Evolutionary conservation across 1,140 invertebrate species (phyloP).

Genomic region (Psix sp.): DNA sequence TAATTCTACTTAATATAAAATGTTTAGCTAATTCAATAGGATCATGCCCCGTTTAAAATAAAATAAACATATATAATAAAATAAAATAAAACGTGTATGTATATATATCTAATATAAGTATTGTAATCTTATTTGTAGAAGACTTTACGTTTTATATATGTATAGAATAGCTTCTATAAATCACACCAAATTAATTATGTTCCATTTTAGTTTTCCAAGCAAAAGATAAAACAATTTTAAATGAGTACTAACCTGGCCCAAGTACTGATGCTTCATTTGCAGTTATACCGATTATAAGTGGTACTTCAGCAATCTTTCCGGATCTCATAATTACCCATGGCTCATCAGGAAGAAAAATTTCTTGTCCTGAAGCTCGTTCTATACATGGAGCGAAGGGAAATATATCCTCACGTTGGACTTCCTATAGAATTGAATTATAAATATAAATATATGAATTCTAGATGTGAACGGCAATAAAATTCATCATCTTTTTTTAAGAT

Average conservation of each 20-base stretch:
- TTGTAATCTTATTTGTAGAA: too few species aligned
- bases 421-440: conserved; percentile 1
- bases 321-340: conserved; percentile 76
- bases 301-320: conserved; percentile 78
- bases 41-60: too few species aligned
- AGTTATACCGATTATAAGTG: conserved; percentile 81
- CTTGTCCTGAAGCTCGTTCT: conserved; percentile 78
- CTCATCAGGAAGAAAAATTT: conserved; percentile 80
- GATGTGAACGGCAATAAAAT: not conserved
- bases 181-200: too few species aligned
- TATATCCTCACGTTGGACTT: conserved; percentile 30
- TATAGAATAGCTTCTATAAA: too few species aligned
- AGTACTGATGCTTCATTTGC: conserved; percentile 78
- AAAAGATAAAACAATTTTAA: not conserved
- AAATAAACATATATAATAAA: too few species aligned
- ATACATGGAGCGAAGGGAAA: conserved; percentile 81
- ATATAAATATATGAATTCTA: not conserved
- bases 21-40: too few species aligned
- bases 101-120: too few species aligned
- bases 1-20: too few species aligned
- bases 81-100: too few species aligned
- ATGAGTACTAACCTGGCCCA: conserved; percentile 8
- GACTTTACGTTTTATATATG: too few species aligned
- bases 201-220: not conserved
- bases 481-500: too few species aligned